Conservation (phyloP, 1,140 invertebrate species). For the Anastatus disparis region DNA sequence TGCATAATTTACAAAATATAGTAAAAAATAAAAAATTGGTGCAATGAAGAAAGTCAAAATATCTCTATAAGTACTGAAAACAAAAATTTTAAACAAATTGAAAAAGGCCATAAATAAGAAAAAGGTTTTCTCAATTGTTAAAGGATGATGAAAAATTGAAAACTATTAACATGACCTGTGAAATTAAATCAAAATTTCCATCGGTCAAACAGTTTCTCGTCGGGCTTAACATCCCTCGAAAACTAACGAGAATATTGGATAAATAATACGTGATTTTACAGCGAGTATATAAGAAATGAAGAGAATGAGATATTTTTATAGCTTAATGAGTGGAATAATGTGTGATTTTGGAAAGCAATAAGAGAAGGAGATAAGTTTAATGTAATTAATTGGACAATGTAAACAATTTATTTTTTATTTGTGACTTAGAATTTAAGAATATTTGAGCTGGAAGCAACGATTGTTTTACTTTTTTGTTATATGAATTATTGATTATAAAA, state of each 20-base stretch:
- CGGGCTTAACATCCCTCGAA: not conserved
- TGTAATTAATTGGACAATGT: not conserved
- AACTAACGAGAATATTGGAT: not conserved
- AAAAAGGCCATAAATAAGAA: too few relatives aligned
- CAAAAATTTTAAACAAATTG: too few relatives aligned
- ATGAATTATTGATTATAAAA: too few relatives aligned
- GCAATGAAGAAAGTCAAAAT: not conserved
- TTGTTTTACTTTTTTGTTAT: too few relatives aligned
- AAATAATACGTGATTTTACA: not conserved
- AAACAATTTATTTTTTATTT: too few relatives aligned
- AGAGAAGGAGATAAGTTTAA: not conserved
- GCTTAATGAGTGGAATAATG: not conserved
- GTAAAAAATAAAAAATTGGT: not conserved
- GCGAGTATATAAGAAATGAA: not conserved
- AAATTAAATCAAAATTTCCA: constrained; percentile 1
- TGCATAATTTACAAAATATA: not conserved
- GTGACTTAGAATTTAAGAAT: too few relatives aligned
- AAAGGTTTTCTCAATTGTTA: not conserved
- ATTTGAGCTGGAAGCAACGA: too few relatives aligned
- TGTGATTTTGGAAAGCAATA: constrained; percentile 31
- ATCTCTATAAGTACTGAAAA: too few relatives aligned
- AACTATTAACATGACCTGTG: too few relatives aligned
- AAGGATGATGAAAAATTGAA: too few relatives aligned
- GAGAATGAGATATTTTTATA: constrained; percentile 31
- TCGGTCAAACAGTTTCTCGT: constrained; percentile 6